Conservation (phyloP, 1,140 invertebrate genomes). For the Zaprionus nigranus region DNA sequence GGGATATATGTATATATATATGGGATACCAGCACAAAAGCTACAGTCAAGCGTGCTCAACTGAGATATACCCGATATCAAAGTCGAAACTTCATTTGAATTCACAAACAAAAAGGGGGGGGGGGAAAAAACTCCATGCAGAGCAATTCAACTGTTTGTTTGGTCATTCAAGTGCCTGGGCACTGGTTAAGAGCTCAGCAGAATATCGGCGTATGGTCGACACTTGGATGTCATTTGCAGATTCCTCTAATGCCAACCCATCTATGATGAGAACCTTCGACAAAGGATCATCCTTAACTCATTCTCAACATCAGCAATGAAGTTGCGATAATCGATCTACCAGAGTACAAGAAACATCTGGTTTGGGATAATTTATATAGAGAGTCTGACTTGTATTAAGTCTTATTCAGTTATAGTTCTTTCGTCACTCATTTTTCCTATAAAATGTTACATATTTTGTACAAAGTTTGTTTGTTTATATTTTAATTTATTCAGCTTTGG, state of each 20-base stretch:
- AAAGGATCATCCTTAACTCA: constrained; percentile 34
- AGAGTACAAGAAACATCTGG: constrained; percentile 77
- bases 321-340: constrained; percentile 80
- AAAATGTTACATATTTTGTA: no score
- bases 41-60: no score
- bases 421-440: no score
- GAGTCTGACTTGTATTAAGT: constrained; percentile 27
- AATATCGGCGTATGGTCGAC: constrained; percentile 72
- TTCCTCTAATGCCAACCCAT: constrained; percentile 72
- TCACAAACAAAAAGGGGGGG: no score
- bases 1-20: no score
- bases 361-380: constrained; percentile 82
- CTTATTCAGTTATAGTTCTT: no score
- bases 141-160: constrained; percentile 88
- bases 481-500: no score
- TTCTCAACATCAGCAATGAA: constrained; percentile 83
- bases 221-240: constrained; percentile 84
- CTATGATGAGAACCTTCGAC: constrained; percentile 68
- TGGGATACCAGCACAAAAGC: no score
- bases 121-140: constrained; percentile 88
- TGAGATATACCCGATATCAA: no score
- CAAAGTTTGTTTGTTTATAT: no score
- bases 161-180: constrained; percentile 83
- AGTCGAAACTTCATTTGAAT: constrained; percentile 45
- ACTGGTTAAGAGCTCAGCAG: constrained; percentile 63